Conservation (phyloP, 2,113 vertebrate genomes). For the Dermatemys mawii region DNA sequence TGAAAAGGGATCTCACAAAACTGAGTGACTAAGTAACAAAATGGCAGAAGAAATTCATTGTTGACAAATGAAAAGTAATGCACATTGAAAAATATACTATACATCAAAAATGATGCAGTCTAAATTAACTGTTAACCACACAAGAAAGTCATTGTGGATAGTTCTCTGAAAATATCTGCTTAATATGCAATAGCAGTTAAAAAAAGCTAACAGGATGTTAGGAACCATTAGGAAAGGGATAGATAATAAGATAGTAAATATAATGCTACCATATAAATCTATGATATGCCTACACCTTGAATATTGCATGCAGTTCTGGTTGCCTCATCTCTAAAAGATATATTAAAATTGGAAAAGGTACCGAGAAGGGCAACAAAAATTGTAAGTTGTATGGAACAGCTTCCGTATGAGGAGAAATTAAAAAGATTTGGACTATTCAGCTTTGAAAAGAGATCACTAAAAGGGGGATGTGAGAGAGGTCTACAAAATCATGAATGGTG, state of each 20-base stretch:
- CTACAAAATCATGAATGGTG: no score
- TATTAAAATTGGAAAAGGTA: not conserved
- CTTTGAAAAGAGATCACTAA: not conserved
- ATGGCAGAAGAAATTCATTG: not conserved
- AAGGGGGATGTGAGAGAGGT: not conserved
- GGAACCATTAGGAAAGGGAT: not conserved
- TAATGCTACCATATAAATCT: not conserved
- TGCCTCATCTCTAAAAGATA: not conserved
- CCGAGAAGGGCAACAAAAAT: not conserved
- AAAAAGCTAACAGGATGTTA: not conserved
- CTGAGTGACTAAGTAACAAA: not conserved
- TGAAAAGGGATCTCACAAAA: not conserved
- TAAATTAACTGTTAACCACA: no score
- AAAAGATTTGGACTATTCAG: not conserved
- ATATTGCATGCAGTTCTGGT: not conserved
- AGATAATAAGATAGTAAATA: not conserved
- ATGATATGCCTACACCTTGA: not conserved
- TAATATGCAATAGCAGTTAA: not conserved
- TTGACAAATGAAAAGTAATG: not conserved
- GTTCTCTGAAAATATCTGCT: not conserved
- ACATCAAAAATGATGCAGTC: not conserved
- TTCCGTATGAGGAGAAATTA: not conserved
- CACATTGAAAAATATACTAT: not conserved
- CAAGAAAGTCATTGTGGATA: not conserved
- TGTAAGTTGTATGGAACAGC: not conserved